Evolutionary conservation across 2,888 invertebrate genomes (phyloP).

Genomic region (Eilema depressum): DNA sequence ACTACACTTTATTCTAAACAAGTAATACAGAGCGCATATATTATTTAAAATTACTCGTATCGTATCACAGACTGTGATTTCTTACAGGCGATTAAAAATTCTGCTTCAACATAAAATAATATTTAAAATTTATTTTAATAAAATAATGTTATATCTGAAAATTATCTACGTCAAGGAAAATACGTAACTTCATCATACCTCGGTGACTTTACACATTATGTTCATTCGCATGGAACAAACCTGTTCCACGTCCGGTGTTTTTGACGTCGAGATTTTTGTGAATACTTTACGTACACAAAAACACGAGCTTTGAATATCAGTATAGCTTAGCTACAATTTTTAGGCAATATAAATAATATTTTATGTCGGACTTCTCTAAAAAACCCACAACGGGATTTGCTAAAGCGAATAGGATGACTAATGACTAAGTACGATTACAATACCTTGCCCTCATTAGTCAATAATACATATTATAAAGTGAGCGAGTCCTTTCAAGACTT

Average conservation of each 20-base stretch:
- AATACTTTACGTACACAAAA: background rate
- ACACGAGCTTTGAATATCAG: background rate
- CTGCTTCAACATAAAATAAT: background rate
- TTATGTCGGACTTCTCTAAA: background rate
- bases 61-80: background rate
- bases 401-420: background rate
- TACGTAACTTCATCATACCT: background rate
- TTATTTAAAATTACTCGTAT: background rate
- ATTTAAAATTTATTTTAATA: background rate
- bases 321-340: background rate
- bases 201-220: slow-evolving; percentile 2
- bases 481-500: background rate
- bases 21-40: background rate
- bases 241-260: background rate
- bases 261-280: background rate
- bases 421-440: background rate
- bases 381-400: background rate
- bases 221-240: slow-evolving; percentile 2
- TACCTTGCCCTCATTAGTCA: background rate
- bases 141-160: background rate
- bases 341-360: background rate
- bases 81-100: background rate
- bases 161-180: background rate
- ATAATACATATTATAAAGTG: background rate
- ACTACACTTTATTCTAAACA: too few relatives aligned